Evolutionary conservation across 53 echinoderm and acorn worm genomes (phyloP), one percentile per base, ranked within the genome.

Genomic region (Echinarachnius parma): DNA sequence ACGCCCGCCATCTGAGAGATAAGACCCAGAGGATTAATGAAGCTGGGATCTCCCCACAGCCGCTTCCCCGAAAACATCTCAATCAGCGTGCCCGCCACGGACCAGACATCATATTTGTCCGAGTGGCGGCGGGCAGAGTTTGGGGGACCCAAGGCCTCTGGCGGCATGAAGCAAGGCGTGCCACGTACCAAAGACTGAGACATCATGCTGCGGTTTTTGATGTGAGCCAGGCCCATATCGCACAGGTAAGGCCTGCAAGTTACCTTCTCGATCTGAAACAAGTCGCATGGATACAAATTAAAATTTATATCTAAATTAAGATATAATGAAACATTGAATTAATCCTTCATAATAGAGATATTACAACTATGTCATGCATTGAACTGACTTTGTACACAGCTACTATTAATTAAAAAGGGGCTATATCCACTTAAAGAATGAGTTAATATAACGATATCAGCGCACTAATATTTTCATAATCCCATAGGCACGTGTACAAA

Each of bases 151-250:
- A 69, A 25, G 14, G 70, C 35, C 34, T 69, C 70, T 0, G 70
- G 70, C 0, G 70, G 70, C 70, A 69, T 69, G 70, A 21, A 69
- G 27, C 53, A 53, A 1, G 70, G 70, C 0, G 70, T 69, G 54
- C 70, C 70, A 10, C 25, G 52, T 9, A 23, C 53, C 3, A 53
- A 34, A 16, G 53, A 53, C 24, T 69, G 70, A 0, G 70, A 53
- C 54, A 69, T 50, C 53, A 10, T 16, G 53, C 53, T 69, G 35
- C 70, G 70, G 70, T 25, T 69, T 53, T 69, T 69, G 70, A 69
- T 69, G 70, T 53, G 70, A 11, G 70, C 70, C 22, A 69, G 53
- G 23, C 70, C 70, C 11, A 69, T 16, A 53, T 69, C 70, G 19
- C 70, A 69, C 21, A 69, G 21, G 35, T 32, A 69, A 1, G 70